Evolutionary conservation across 2,797 vertebrate species (phyloP).

Genomic region (Falco cherrug): DNA sequence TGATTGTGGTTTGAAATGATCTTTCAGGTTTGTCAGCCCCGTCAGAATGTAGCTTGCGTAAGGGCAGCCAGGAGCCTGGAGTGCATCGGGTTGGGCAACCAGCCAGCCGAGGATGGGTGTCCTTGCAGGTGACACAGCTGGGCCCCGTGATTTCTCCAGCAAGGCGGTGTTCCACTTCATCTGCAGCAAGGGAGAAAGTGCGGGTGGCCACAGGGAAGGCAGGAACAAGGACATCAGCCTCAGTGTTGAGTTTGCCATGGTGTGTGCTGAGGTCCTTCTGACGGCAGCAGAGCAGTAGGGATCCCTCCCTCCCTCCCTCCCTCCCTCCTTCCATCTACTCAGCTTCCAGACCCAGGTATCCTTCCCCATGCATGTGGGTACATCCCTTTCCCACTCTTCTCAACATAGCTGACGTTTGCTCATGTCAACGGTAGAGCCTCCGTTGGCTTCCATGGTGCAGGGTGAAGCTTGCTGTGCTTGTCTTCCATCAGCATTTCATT

Average conservation of each 20-base stretch:
- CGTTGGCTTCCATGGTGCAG: accelerated
- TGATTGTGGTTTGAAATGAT: not conserved
- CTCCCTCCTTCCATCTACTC: too few relatives aligned
- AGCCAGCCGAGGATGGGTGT: not conserved
- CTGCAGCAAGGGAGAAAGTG: not conserved
- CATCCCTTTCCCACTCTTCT: not conserved
- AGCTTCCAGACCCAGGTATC: not conserved
- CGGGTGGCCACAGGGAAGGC: not conserved
- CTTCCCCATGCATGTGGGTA: accelerated
- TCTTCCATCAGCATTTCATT: not conserved
- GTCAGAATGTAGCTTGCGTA: not conserved
- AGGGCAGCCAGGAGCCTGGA: not conserved
- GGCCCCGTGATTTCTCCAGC: not conserved
- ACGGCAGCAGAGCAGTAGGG: not conserved
- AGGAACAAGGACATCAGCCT: not conserved
- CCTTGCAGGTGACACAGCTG: not conserved
- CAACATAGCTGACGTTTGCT: not conserved
- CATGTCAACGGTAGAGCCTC: not conserved
- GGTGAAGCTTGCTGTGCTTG: not conserved
- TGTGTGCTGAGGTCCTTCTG: not conserved
- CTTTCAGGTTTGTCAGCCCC: not conserved
- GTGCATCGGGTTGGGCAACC: not conserved
- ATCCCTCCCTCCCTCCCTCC: not conserved
- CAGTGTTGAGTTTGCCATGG: accelerated
- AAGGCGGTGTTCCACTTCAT: not conserved